These are phyloP conservation scores for Toxotes lorentzi DNA, from an alignment of 2,797 vertebrate species.

Conservation along the genomic window DNA sequence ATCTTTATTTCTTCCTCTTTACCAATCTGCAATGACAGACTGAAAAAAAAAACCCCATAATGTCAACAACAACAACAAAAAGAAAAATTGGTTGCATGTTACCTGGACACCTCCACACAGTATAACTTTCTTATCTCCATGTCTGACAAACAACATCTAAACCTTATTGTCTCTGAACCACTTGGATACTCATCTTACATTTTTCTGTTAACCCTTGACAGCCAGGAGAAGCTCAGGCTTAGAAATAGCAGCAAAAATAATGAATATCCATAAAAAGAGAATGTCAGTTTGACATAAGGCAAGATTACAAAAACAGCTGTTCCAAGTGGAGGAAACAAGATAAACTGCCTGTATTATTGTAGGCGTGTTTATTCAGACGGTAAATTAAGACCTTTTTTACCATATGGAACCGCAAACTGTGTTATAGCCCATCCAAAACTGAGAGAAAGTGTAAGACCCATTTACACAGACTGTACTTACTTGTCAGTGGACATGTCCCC, in stretches of 20 bases:
- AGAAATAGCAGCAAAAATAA: not conserved
- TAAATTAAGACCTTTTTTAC: not conserved
- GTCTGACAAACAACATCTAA: conserved; percentile 23
- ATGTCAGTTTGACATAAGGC: not conserved
- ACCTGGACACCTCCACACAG: conserved; percentile 25
- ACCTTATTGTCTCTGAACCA: conserved; percentile 2
- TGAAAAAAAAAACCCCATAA: not conserved
- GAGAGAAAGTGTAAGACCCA: not conserved
- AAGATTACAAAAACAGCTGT: not conserved
- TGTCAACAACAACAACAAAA: not conserved
- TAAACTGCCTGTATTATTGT: not conserved
- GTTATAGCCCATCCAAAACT: not conserved
- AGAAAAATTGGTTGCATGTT: not conserved
- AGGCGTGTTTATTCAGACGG: not conserved
- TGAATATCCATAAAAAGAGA: not conserved
- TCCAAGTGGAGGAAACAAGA: not conserved
- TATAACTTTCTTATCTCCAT: conserved; percentile 24
- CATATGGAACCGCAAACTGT: not conserved
- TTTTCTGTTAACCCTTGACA: conserved; percentile 20
- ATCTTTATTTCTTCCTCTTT: not conserved
- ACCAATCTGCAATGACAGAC: conserved; percentile 1
- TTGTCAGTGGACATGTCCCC: conserved; percentile 32
- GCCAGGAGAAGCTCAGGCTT: not conserved
- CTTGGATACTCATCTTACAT: conserved; percentile 17
- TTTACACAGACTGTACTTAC: conserved; percentile 53